Evolutionary conservation across 2,113 vertebrate species (phyloP), one percentile per base, ranked within the genome.

Genomic region (Maccullochella peelii): DNA sequence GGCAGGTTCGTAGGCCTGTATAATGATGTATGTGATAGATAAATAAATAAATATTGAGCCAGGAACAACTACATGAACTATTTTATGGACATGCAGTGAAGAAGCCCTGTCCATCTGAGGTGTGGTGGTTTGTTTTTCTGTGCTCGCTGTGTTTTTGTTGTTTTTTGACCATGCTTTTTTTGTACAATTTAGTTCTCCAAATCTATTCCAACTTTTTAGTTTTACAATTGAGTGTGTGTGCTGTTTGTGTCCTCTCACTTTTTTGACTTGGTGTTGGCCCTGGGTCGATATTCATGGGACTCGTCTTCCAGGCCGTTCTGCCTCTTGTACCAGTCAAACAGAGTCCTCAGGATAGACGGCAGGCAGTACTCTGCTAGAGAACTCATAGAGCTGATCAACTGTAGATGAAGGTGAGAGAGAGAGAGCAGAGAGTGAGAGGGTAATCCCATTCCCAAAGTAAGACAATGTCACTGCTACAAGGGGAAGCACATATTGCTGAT

Each of bases 301-400:
- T 99, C 98, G 65, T 99, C 98, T 89, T 99, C 98, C 83, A 99
- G 97, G 83, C 98, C 98, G 14, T 99, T 99, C 92, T 99, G 98
- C 68, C 98, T 95, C 94, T 99, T 99, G 93, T 99, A 99, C 98
- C 98, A 99, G 89, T 99, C 98, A 79, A 99, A 99, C 75, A 99
- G 94, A 11, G 98, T 99, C 61, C 97, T 97, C 67, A 99, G 95
- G 82, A 99, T 98, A 49, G 98, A 99, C 16, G 98, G 98, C 23
- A 99, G 95, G 90, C 98, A 99, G 91, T 99, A 99, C 89, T 99
- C 98, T 21, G 98, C 97, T 62, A 99, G 96, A 10, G 98, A 99
- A 89, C 98, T 99, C 98, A 99, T 98, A 33, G 96, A 97, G 95
- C 95, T 99, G 93, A 99, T 98, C 94, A 99, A 93, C 98, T 99